Evolutionary conservation across 2,797 vertebrate species (phyloP), one percentile per base, ranked within the genome.

Genomic region (Arvicola amphibius): DNA sequence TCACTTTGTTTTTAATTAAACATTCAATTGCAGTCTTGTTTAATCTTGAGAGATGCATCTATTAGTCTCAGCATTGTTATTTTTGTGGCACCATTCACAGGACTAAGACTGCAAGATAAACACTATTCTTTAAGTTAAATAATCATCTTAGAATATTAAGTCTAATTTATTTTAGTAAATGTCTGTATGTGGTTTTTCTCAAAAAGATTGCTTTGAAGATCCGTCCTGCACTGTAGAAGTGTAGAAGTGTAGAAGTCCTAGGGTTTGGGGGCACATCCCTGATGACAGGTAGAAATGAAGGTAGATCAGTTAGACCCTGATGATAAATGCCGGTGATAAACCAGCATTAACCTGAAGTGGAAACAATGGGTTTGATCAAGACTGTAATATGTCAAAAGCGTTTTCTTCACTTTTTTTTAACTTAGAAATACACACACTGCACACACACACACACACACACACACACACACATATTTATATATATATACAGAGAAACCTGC

Each of bases 1-100:
- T 96, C 69, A 80, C 56, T 92, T 88, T 96, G 25, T 73, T 77
- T 96, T 95, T 95, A 97, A 86, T 94, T 97, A 96, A 96, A 59
- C 34, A 97, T 86, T 80, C 16, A 92, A 85, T 94, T 56, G 88
- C 85, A 92, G 89, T 5, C 87, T 93, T 94, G 87, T 89, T 96
- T 93, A 79, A 97, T 96, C 91, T 95, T 69, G 73, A 92, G 67
- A 94, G 48, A 85, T 29, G 48, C 29, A 79, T 95, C 73, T 93
- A 74, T 92, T 95, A 90, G 94, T 91, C 67, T 76, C 37, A 53
- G 56, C n/a, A 79, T 91, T 94, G n/a, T 95, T 95, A 86, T 96
- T 93, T 88, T 87, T 65, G 23, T 73, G 69, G 13, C 27, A 51
- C 13, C 32, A 37, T 1, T 43, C 56, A 46, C 29, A 83, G 34